Base-by-base conservation (phyloP, 1,140 invertebrate species). In the Trinorchestia longiramus region DNA sequence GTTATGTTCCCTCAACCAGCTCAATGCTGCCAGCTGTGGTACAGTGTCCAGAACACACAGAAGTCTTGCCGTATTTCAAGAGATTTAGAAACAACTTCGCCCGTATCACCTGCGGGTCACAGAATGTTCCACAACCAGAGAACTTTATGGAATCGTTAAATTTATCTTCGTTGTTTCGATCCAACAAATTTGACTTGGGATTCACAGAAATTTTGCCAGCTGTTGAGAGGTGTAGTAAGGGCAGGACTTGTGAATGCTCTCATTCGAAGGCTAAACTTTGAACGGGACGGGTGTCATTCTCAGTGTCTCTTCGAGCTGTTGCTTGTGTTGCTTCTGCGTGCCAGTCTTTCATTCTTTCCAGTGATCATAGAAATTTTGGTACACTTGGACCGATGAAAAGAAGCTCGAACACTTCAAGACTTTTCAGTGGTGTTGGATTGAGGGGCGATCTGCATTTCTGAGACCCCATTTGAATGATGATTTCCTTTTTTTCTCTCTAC, bases 141-240 rank as follows among this genome's bases (percentile, higher is more conserved):
- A 41, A 90, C 41, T 36, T 42, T 4, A 90, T 42, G 88, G 88
- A 42, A 3, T 41, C 36, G 3, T 90, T 42, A 3, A 41, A 90
- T 90, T 4, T 1, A 28, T 77, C 36, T 15, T 36, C 28, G 62
- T 77, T 36, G 3, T 77, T 77, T 36, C 28, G 62, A 19, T 77
- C 28, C 28, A 77, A 77, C 15, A 77, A 77, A 77, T 77, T 77
- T 11, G 62, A 28, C 28, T 77, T 77, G 28, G 28, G 8, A 19
- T 77, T 77, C 62, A 36, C 62, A 77, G 62, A 36, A 77, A 77
- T 77, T 77, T 77, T 77, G 87, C 88, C 88, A 90, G 88, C 41
- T 90, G 88, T 90, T 42, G 88, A 90, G 88, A 90, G 88, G 88
- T 90, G 88, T 90, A 90, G 88, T 90, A 90, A 15, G 88, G 88